These are phyloP conservation scores for Saxidomus purpurata DNA, from an alignment of 1,140 invertebrate species.

Conservation along the genomic window DNA sequence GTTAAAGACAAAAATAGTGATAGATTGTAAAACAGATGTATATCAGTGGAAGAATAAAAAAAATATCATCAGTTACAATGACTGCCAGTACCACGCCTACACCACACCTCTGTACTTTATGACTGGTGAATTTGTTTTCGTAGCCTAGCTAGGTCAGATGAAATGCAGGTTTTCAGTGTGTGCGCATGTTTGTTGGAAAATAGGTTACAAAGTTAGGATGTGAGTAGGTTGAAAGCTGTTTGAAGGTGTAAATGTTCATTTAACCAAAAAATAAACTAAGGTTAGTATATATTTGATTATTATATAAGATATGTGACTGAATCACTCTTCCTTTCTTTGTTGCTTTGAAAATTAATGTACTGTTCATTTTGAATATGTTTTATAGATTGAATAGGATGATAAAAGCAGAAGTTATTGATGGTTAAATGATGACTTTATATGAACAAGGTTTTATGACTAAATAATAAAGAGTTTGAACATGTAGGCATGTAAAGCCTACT, in stretches of 20 bases:
- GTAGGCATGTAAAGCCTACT: too few relatives aligned
- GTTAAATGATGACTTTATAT: too few relatives aligned
- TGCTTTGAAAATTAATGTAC: neutral
- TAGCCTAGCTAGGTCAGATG: neutral
- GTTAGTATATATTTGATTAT: too few relatives aligned
- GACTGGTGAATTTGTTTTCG: neutral
- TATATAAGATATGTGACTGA: neutral
- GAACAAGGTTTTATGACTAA: too few relatives aligned
- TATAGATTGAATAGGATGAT: neutral
- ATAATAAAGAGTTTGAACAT: too few relatives aligned
- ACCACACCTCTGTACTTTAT: neutral
- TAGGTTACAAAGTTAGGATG: neutral
- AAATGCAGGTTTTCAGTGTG: neutral
- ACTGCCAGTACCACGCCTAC: neutral
- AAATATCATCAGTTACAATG: too few relatives aligned
- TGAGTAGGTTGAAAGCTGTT: neutral
- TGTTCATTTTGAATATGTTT: neutral
- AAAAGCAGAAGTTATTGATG: neutral
- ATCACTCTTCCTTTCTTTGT: neutral
- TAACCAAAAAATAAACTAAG: too few relatives aligned
- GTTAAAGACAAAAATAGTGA: too few relatives aligned
- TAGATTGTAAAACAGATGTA: too few relatives aligned
- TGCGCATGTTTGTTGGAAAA: neutral
- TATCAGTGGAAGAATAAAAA: too few relatives aligned
- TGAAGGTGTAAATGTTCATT: neutral